phyloP scores from a whole-genome alignment of 2,113 vertebrate genomes.

The Brachyistius frenatus region DNA sequence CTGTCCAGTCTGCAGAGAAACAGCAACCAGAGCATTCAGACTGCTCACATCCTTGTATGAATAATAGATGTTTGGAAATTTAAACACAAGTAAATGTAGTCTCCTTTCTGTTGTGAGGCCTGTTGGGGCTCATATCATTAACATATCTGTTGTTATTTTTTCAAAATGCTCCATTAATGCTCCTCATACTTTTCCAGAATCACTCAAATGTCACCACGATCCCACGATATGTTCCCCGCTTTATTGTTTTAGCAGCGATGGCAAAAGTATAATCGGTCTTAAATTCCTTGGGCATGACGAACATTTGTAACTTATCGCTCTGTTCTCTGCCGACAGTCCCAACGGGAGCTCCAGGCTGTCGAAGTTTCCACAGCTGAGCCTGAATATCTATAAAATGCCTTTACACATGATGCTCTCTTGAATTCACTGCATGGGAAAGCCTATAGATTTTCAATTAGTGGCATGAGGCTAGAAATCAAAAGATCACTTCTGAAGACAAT shows the following conservation, averaged over 20 bases:
- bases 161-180: background rate
- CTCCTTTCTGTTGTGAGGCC: conserved; percentile 3
- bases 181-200: background rate
- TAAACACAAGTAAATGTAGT: background rate
- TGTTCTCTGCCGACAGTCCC: conserved; percentile 26
- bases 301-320: conserved; percentile 27
- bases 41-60: conserved; percentile 38
- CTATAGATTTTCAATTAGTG: too few species aligned
- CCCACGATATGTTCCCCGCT: conserved; percentile 5
- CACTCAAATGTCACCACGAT: background rate
- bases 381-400: conserved; percentile 29
- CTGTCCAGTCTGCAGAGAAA: conserved; percentile 54
- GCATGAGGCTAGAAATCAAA: conserved; percentile 13
- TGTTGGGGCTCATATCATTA: background rate
- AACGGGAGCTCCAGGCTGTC: conserved; percentile 39
- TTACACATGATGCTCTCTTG: conserved; percentile 49
- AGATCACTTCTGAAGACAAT: background rate
- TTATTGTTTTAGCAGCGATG: conserved; percentile 24
- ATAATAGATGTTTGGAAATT: conserved; percentile 44
- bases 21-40: conserved; percentile 26
- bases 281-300: conserved; percentile 49
- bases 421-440: conserved; percentile 22
- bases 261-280: conserved; percentile 16
- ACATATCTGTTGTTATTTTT: too few species aligned
- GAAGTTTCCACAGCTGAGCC: conserved; percentile 59